Evolutionary conservation across 2,888 invertebrate genomes (phyloP).

Genomic region (Lissonota sp.): DNA sequence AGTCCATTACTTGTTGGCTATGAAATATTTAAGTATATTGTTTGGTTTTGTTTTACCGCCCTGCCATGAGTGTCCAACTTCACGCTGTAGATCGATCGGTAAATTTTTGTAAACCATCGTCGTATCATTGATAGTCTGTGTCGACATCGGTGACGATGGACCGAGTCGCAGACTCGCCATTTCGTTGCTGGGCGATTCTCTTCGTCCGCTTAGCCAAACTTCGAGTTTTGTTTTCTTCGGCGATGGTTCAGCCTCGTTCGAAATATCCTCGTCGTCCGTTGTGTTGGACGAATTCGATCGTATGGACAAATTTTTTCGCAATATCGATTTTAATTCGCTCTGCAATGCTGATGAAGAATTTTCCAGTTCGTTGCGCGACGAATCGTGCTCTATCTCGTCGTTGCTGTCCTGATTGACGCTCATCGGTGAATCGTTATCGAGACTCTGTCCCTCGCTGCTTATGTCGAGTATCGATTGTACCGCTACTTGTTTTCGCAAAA

Average conservation of each 20-base stretch:
- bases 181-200: conserved; percentile 82
- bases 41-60: conserved; percentile 81
- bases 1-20: conserved; percentile 81
- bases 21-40: conserved; percentile 81
- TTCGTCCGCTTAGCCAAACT: conserved; percentile 84
- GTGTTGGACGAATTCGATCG: conserved; percentile 66
- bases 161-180: conserved; percentile 80
- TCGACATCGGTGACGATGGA: conserved; percentile 78
- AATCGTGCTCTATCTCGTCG: conserved; percentile 72
- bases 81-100: conserved; percentile 90
- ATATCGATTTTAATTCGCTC: conserved; percentile 42
- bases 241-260: conserved; percentile 88
- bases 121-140: conserved; percentile 86
- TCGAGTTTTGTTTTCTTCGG: conserved; percentile 89
- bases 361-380: conserved; percentile 12
- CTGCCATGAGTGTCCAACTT: conserved; percentile 84
- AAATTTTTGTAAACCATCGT: conserved; percentile 89
- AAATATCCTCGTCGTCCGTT: conserved; percentile 75
- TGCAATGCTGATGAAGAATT: not conserved
- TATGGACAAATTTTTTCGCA: not conserved
- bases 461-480: conserved; percentile 88
- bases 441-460: conserved; percentile 77
- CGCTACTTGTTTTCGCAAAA: conserved; percentile 90
- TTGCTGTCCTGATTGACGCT: conserved; percentile 80
- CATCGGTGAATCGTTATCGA: conserved; percentile 83